These are phyloP conservation scores for Phalloptychus januarius DNA, from an alignment of 2,797 vertebrate genomes.

Conservation along the genomic window DNA sequence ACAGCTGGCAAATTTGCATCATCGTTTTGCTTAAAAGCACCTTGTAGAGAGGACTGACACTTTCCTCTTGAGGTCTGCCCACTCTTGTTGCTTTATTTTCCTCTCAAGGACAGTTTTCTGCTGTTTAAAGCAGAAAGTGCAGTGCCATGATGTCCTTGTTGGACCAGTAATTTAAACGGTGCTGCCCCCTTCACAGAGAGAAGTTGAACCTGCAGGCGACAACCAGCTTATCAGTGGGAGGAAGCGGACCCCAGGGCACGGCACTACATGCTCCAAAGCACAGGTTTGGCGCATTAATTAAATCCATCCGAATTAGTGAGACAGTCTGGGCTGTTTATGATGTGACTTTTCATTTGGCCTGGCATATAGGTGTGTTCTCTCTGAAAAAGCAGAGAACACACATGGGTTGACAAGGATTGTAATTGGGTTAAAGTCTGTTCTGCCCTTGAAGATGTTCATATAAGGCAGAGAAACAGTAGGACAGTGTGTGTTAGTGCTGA, in stretches of 20 bases:
- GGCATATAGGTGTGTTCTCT: slow-evolving; percentile 16
- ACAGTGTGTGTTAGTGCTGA: not conserved
- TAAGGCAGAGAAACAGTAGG: not conserved
- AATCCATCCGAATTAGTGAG: slow-evolving; percentile 42
- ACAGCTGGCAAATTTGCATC: not conserved
- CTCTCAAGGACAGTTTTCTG: slow-evolving; percentile 5
- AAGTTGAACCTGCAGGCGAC: slow-evolving; percentile 9
- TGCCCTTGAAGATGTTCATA: not conserved
- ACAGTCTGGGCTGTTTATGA: slow-evolving; percentile 15
- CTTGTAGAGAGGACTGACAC: not conserved
- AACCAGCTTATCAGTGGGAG: slow-evolving; percentile 12
- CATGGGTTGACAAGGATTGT: slow-evolving; percentile 9
- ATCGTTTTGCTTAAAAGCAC: slow-evolving; percentile 6
- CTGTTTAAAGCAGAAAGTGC: not conserved
- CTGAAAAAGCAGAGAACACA: slow-evolving; percentile 13
- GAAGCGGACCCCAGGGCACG: slow-evolving; percentile 19
- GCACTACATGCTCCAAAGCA: slow-evolving; percentile 22
- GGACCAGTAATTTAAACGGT: slow-evolving; percentile 11
- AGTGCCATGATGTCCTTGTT: not conserved
- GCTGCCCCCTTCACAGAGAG: slow-evolving; percentile 11
- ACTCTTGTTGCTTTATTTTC: not conserved
- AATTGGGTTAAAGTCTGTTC: not conserved
- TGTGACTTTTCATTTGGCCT: slow-evolving; percentile 24
- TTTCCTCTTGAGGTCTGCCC: not conserved
- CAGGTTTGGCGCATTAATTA: slow-evolving; percentile 26